These are phyloP conservation scores for Metacarcinus magister DNA, from an alignment of 2,888 invertebrate genomes.

Conservation along the genomic window DNA sequence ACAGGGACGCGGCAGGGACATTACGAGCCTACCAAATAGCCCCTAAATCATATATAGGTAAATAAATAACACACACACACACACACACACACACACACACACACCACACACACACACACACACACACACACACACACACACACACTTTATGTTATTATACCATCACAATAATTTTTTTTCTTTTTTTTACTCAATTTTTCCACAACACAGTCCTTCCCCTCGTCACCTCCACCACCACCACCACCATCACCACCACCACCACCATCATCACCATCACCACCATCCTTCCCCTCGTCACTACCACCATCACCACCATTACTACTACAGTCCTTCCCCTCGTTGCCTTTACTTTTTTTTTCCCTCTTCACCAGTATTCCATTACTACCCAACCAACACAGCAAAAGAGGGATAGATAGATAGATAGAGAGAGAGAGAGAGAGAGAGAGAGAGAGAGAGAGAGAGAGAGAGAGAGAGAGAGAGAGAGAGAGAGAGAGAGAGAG, in stretches of 20 bases:
- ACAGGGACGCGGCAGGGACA: not conserved
- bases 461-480: not conserved
- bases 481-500: not conserved
- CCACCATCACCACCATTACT: too few relatives aligned
- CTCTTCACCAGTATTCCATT: not conserved
- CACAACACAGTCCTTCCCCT: not conserved
- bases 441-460: not conserved
- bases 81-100: constrained; percentile 26
- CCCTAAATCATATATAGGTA: not conserved
- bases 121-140: not conserved
- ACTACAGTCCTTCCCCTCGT: not conserved
- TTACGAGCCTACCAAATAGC: not conserved
- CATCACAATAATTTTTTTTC: not conserved
- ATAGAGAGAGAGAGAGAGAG: not conserved
- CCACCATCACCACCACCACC: not conserved
- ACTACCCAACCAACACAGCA: not conserved
- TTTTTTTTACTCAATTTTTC: not conserved
- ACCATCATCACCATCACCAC: too few relatives aligned
- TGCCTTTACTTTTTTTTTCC: not conserved
- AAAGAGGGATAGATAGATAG: not conserved
- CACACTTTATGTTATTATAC: not conserved
- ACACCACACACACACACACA: constrained; percentile 21
- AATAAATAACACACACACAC: not conserved
- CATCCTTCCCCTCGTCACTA: too few relatives aligned
- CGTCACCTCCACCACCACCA: not conserved